A percentile compares a stretch with the other conserved stretches of the same genome.
Conservation (phyloP, 2,888 invertebrate genomes). For the Yponomeuta evonymella region DNA sequence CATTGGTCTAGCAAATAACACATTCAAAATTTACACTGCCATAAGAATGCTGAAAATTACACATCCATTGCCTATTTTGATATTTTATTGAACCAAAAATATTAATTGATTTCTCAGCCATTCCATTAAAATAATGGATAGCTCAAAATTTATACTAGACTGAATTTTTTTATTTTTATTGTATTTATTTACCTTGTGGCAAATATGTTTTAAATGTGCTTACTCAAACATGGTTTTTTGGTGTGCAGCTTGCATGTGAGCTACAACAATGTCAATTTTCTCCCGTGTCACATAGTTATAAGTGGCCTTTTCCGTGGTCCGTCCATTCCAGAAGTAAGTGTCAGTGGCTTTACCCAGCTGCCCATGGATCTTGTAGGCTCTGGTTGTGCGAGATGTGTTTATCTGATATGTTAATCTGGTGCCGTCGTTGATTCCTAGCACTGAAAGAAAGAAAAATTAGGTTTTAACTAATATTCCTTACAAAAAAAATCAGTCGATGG, state of each 20-base stretch:
- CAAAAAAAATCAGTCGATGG: background rate
- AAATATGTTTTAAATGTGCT: slow-evolving; percentile 41
- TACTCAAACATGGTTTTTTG: slow-evolving; percentile 91
- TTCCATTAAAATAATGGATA: too few species aligned
- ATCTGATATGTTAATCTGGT: slow-evolving; percentile 73
- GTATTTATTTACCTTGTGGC: too few species aligned
- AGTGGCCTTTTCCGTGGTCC: slow-evolving; percentile 81
- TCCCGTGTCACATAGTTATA: slow-evolving; percentile 81
- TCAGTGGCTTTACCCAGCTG: slow-evolving; percentile 86
- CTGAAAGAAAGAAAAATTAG: slow-evolving; percentile 50
- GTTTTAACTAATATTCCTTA: background rate
- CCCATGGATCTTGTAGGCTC: slow-evolving; percentile 85
- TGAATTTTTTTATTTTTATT: too few species aligned
- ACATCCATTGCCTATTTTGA: too few species aligned
- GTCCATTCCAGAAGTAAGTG: slow-evolving; percentile 82
- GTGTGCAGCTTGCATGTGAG: slow-evolving; percentile 89
- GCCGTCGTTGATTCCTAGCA: slow-evolving; percentile 85
- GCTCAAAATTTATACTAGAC: too few species aligned
- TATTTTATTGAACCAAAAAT: too few species aligned
- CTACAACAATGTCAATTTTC: slow-evolving; percentile 83
- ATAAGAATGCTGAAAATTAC: too few species aligned
- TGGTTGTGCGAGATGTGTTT: slow-evolving; percentile 77
- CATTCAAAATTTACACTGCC: too few species aligned
- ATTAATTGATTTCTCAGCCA: too few species aligned
- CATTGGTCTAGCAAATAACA: too few species aligned